Evolutionary conservation across 2,888 invertebrate genomes (phyloP).

Genomic region (Myathropa florea): DNA sequence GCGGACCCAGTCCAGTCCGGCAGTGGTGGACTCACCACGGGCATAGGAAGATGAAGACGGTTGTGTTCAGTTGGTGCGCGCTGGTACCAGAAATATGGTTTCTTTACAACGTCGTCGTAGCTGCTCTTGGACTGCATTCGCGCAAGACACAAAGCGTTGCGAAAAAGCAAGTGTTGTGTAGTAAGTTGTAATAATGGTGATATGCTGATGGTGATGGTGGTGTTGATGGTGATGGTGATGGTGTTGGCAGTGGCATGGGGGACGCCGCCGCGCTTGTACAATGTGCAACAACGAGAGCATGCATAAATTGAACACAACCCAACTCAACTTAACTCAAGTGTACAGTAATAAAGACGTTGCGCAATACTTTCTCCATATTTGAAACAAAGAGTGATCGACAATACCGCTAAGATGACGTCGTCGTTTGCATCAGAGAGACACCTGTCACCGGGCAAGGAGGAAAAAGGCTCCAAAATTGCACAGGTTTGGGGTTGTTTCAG

Average conservation of each 20-base stretch:
- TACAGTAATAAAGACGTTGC: constrained; percentile 32
- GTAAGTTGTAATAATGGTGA: constrained; percentile 57
- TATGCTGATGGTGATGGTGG: constrained; percentile 17
- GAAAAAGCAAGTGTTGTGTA: constrained; percentile 55
- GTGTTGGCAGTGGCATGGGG: constrained; percentile 29
- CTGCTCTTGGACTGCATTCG: constrained; percentile 69
- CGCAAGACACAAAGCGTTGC: constrained; percentile 53
- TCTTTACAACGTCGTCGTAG: constrained; percentile 27
- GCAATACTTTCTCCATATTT: constrained; percentile 63
- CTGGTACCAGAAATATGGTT: constrained; percentile 64
- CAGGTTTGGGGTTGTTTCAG: not conserved
- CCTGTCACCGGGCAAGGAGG: not conserved
- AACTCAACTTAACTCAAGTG: constrained; percentile 1
- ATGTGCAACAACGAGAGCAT: constrained; percentile 43
- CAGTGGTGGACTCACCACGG: constrained; percentile 39
- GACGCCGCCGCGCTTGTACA: constrained; percentile 19
- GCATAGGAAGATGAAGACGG: constrained; percentile 64
- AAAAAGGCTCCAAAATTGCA: not conserved
- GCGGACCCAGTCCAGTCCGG: constrained; percentile 42
- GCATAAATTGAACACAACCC: constrained; percentile 43
- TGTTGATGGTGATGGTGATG: not conserved
- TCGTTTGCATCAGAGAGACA: not conserved
- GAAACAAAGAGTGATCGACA: constrained; percentile 42
- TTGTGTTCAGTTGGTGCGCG: not conserved
- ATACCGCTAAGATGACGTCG: not conserved